Conservation (phyloP, 2,797 vertebrate species). For the Cirrhinus mrigala region DNA sequence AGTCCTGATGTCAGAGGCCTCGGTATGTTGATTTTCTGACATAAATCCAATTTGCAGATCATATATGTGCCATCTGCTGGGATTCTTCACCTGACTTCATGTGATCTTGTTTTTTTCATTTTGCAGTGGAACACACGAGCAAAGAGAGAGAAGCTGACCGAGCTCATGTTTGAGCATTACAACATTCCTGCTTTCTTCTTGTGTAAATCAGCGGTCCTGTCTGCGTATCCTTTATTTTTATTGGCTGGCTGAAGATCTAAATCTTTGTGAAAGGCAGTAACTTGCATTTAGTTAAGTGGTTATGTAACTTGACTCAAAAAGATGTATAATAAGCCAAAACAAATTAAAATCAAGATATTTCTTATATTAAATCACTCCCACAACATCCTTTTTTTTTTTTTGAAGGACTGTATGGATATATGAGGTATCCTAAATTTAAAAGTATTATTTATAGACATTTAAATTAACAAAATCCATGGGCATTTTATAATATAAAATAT, state of each 20-base stretch:
- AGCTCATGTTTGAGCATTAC: conserved; percentile 99
- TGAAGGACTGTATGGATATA: neutral
- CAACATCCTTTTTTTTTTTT: too few species aligned
- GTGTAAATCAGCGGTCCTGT: conserved; percentile 97
- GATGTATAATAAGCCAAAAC: neutral
- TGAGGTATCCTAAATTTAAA: neutral
- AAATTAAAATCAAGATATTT: neutral
- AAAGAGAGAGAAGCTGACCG: conserved; percentile 96
- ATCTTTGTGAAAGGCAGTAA: neutral
- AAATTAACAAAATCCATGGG: too few species aligned
- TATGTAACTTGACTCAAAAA: neutral
- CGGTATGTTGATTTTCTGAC: conserved; percentile 79
- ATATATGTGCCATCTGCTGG: neutral
- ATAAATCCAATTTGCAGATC: neutral
- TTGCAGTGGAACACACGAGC: conserved; percentile 94
- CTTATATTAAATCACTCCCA: neutral
- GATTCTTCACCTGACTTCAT: neutral
- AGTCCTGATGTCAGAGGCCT: conserved; percentile 98
- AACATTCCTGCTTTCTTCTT: conserved; percentile 99
- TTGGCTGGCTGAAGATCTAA: neutral
- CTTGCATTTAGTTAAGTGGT: neutral
- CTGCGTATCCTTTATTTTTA: conserved; percentile 90
- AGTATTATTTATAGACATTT: neutral
- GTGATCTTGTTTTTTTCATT: conserved; percentile 23
- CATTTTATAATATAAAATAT: neutral